Percentiles rank a stretch among this genome's conserved stretches.
Conservation (phyloP, 2,113 vertebrate genomes). For the Panurus biarmicus region DNA sequence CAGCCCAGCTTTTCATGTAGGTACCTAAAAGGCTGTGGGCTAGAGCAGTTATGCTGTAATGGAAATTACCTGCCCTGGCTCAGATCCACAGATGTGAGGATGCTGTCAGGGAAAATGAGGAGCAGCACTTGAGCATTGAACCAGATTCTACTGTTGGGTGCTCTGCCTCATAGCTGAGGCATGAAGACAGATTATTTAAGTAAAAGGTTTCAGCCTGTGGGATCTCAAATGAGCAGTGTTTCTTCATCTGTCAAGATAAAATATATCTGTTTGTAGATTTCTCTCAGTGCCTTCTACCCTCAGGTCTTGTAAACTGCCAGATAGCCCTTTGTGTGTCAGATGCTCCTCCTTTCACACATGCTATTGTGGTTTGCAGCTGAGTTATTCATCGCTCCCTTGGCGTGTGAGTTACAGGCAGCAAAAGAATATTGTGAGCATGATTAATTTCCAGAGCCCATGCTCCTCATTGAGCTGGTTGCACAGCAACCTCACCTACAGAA, state of each 20-base stretch:
- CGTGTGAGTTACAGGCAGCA: neutral
- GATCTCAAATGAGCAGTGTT: constrained; percentile 1
- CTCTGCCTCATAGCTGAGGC: neutral
- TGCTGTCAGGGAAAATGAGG: neutral
- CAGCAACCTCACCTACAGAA: constrained; percentile 37
- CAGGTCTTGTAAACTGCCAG: neutral
- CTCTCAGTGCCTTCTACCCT: neutral
- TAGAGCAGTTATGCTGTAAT: neutral
- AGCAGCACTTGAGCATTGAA: neutral
- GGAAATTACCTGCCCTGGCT: neutral
- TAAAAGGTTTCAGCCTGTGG: neutral
- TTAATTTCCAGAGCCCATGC: constrained; percentile 19
- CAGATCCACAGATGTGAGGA: fast-evolving
- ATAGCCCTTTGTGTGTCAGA: constrained; percentile 26
- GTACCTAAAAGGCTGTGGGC: neutral
- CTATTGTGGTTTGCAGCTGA: constrained; percentile 12
- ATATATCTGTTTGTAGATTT: neutral
- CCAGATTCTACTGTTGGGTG: neutral
- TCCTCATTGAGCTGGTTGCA: constrained; percentile 19
- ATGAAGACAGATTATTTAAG: neutral
- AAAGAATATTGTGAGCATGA: neutral
- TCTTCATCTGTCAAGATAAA: constrained; percentile 38
- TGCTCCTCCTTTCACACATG: neutral
- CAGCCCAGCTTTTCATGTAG: neutral
- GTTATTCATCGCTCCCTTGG: neutral